Conservation (phyloP, 2,797 vertebrate genomes). For the Acanthis flammea region DNA sequence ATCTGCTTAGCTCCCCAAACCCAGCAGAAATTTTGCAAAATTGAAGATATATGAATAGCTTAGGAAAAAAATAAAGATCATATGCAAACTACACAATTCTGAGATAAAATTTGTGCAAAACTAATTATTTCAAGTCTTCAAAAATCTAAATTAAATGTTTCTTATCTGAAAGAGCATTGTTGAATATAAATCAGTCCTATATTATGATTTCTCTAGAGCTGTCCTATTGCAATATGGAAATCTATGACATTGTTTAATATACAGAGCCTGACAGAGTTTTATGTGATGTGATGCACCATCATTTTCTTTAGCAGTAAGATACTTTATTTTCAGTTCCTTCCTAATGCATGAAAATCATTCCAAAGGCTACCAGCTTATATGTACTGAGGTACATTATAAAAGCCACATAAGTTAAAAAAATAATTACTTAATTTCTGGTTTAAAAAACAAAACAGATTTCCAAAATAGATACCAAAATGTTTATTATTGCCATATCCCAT, state of each 20-base stretch:
- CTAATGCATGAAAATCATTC: not conserved
- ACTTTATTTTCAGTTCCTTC: not conserved
- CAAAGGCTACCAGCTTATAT: not conserved
- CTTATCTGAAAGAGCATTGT: not conserved
- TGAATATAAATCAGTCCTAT: not conserved
- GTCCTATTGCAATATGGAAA: not conserved
- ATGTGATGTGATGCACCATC: not conserved
- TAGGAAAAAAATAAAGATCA: not conserved
- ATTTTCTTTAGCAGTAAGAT: not conserved
- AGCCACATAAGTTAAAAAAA: not conserved
- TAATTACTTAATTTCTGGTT: not conserved
- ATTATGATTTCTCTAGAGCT: not conserved
- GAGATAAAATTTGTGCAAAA: not conserved
- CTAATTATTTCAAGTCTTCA: not conserved
- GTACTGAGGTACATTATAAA: not conserved
- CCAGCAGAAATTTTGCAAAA: not conserved
- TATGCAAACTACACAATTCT: not conserved
- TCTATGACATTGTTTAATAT: not conserved
- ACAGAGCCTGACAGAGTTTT: not conserved
- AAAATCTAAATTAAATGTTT: not conserved
- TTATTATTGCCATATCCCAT: not conserved
- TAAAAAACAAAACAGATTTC: not conserved
- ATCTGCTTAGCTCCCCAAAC: not conserved
- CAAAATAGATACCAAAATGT: not conserved
- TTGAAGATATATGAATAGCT: not conserved